Conservation (phyloP, 2,888 invertebrate species). For the Eulithis prunata region DNA sequence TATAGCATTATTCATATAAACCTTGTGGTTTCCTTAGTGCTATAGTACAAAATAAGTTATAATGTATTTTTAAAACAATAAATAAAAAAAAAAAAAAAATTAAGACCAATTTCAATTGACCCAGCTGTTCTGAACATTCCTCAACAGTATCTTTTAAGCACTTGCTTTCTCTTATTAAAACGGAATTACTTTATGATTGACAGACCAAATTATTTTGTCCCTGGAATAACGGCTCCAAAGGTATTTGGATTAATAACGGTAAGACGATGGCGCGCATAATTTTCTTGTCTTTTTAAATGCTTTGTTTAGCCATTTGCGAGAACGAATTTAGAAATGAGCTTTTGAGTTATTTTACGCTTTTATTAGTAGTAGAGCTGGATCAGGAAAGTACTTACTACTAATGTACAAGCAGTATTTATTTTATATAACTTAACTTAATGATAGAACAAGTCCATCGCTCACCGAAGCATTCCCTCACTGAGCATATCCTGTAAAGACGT, state of each 20-base stretch:
- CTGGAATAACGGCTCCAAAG: slow-evolving; percentile 15
- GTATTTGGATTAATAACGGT: slow-evolving; percentile 25
- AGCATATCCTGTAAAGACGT: too few relatives aligned
- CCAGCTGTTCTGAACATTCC: slow-evolving; percentile 1
- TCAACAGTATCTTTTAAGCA: slow-evolving; percentile 29
- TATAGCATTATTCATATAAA: too few relatives aligned
- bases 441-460: too few relatives aligned
- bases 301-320: slow-evolving; percentile 14
- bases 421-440: too few relatives aligned
- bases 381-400: too few relatives aligned
- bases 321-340: slow-evolving; percentile 6
- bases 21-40: too few relatives aligned
- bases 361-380: too few relatives aligned
- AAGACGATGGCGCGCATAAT: slow-evolving; percentile 22
- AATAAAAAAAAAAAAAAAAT: too few relatives aligned
- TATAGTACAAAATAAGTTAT: too few relatives aligned
- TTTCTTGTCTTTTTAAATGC: slow-evolving; percentile 14
- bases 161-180: slow-evolving; percentile 39
- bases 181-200: slow-evolving; percentile 41
- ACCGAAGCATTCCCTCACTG: too few relatives aligned
- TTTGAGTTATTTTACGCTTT: background rate
- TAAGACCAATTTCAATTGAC: background rate
- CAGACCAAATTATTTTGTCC: slow-evolving; percentile 35
- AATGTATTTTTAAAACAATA: too few relatives aligned
- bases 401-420: too few relatives aligned